These are phyloP conservation scores for Anagrus nilaparvatae DNA, from an alignment of 1,140 invertebrate species.

Conservation along the genomic window DNA sequence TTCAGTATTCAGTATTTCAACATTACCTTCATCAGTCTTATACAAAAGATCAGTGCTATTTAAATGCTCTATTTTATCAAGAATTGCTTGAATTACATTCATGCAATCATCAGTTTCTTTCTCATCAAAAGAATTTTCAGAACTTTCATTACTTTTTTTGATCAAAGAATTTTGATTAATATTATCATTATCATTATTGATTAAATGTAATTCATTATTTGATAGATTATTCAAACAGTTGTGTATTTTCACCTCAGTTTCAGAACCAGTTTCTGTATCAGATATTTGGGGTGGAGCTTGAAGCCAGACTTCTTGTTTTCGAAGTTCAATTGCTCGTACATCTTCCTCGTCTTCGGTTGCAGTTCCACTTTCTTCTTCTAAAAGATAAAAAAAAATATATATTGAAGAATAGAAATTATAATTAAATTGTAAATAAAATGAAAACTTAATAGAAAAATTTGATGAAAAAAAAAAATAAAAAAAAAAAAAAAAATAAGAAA, in stretches of 20 bases:
- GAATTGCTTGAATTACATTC: no score
- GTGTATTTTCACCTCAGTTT: conserved; percentile 69
- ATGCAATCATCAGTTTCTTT: no score
- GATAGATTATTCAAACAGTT: no score
- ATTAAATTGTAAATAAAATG: conserved; percentile 6
- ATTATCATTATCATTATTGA: no score
- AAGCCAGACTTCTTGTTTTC: conserved; percentile 57
- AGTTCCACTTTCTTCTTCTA: conserved; percentile 60
- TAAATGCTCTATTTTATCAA: no score
- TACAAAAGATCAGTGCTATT: no score
- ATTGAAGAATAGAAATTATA: neutral
- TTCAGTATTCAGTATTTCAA: neutral
- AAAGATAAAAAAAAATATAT: conserved; percentile 7
- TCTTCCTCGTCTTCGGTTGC: conserved; percentile 66
- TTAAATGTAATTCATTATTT: no score
- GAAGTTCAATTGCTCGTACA: conserved; percentile 51
- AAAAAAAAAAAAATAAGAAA: neutral
- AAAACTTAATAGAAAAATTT: neutral
- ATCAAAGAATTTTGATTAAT: no score
- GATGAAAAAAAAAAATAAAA: neutral
- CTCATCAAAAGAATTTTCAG: no score
- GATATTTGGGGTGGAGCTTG: conserved; percentile 48
- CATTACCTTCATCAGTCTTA: neutral
- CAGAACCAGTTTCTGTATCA: conserved; percentile 58
- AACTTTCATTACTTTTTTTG: no score